phyloP scores from a whole-genome alignment of 2,797 vertebrate species.

The Ctenosaura bakeri region DNA sequence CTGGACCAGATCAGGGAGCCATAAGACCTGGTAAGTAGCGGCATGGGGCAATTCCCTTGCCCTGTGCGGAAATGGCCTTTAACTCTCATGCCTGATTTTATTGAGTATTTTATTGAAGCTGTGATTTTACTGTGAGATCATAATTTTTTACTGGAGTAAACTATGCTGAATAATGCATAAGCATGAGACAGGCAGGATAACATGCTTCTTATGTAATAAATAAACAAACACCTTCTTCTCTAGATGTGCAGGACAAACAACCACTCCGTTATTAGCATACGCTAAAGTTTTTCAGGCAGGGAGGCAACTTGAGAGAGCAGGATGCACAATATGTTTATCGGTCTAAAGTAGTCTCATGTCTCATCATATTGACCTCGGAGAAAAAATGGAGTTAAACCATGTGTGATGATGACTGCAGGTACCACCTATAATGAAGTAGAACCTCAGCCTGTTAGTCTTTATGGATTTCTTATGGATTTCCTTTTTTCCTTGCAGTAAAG shows the following conservation, averaged over 20 bases:
- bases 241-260: not conserved
- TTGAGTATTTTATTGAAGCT: not conserved
- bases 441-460: not conserved
- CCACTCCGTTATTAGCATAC: not conserved
- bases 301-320: not conserved
- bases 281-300: not conserved
- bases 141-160: not conserved
- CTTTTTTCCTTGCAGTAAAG: not conserved
- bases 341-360: not conserved
- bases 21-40: too few relatives aligned
- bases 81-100: not conserved
- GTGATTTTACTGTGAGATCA: not conserved
- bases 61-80: too few relatives aligned
- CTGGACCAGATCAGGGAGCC: too few relatives aligned
- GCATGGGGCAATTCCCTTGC: too few relatives aligned
- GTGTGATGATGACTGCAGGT: not conserved
- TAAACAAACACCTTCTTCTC: not conserved
- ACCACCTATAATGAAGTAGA: not conserved
- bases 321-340: not conserved
- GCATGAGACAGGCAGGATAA: not conserved
- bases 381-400: too few relatives aligned
- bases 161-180: not conserved
- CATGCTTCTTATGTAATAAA: not conserved
- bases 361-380: not conserved
- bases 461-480: not conserved